Percentiles rank a stretch among this genome's conserved stretches.
Evolutionary conservation across 1,140 invertebrate genomes (phyloP).

Genomic region (Galleria mellonella): DNA sequence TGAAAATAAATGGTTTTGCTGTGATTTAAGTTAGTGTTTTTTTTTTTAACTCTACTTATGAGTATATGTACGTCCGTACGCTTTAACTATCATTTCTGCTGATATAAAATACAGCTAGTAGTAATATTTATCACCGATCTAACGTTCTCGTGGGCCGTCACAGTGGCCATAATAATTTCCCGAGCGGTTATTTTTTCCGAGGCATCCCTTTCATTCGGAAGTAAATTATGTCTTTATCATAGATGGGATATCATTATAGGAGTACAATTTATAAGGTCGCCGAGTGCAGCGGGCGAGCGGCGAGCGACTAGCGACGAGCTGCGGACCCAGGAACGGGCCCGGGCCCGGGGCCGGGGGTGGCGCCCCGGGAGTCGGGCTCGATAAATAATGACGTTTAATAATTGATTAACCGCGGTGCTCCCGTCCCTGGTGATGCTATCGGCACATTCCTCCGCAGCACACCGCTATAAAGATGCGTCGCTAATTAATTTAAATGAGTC

Average conservation of each 20-base stretch:
- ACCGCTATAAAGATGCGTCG: constrained; percentile 30
- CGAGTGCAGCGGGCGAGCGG: not conserved
- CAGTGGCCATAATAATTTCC: constrained; percentile 1
- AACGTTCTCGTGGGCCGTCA: not conserved
- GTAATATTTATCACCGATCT: not conserved
- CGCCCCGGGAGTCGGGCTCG: constrained; percentile 15
- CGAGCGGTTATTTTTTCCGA: not conserved
- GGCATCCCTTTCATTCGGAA: constrained; percentile 15
- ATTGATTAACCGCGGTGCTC: constrained; percentile 51
- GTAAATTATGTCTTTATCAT: constrained; percentile 44
- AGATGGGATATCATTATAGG: constrained; percentile 22
- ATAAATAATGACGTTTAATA: constrained; percentile 60
- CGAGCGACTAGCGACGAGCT: not conserved
- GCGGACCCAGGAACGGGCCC: not conserved
- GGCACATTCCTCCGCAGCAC: constrained; percentile 21
- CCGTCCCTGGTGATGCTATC: constrained; percentile 35
- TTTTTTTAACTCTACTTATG: too few species aligned
- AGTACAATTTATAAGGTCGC: constrained; percentile 21
- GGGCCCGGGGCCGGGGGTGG: constrained; percentile 9
- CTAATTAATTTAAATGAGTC: constrained; percentile 53
- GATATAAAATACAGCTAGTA: too few species aligned
- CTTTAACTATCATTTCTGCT: too few species aligned
- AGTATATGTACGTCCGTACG: too few species aligned
- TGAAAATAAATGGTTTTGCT: too few species aligned
- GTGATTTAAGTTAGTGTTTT: too few species aligned